Percentiles rank a stretch among this genome's conserved stretches.
These are phyloP conservation scores for Nymphalis polychloros DNA, from an alignment of 2,888 invertebrate species.

Conservation along the genomic window DNA sequence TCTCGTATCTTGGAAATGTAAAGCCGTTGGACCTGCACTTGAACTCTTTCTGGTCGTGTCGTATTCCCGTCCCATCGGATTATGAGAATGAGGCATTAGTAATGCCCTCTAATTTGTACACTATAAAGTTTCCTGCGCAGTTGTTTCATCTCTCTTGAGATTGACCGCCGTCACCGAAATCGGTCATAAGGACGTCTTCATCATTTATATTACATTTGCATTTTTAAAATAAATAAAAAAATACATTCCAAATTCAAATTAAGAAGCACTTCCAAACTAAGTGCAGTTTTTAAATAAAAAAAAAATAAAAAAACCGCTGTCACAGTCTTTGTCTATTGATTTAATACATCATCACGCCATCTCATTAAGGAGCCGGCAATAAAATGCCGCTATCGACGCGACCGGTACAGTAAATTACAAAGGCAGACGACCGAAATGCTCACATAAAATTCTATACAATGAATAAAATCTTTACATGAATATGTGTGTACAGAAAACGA, in stretches of 20 bases:
- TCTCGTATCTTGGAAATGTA: no score
- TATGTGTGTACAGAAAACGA: not conserved
- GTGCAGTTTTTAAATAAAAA: constrained; percentile 10
- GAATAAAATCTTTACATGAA: constrained; percentile 14
- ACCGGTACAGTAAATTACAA: constrained; percentile 41
- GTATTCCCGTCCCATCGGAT: no score
- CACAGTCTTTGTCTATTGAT: constrained; percentile 37
- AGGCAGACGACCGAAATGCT: constrained; percentile 43
- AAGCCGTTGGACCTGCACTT: no score
- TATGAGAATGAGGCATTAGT: no score
- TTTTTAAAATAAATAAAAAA: no score
- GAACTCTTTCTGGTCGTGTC: no score
- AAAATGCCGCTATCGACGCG: constrained; percentile 40
- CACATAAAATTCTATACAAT: constrained; percentile 42
- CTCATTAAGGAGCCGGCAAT: constrained; percentile 44
- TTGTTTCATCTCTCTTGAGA: no score
- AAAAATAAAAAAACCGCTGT: constrained; percentile 15
- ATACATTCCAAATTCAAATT: not conserved
- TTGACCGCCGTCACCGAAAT: no score
- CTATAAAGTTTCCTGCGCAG: no score
- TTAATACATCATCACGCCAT: constrained; percentile 42
- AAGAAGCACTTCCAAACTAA: not conserved
- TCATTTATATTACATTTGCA: no score
- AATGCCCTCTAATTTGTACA: no score
- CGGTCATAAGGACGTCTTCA: no score